Conservation (phyloP, 2,888 invertebrate species). For the Hymenopus coronatus region DNA sequence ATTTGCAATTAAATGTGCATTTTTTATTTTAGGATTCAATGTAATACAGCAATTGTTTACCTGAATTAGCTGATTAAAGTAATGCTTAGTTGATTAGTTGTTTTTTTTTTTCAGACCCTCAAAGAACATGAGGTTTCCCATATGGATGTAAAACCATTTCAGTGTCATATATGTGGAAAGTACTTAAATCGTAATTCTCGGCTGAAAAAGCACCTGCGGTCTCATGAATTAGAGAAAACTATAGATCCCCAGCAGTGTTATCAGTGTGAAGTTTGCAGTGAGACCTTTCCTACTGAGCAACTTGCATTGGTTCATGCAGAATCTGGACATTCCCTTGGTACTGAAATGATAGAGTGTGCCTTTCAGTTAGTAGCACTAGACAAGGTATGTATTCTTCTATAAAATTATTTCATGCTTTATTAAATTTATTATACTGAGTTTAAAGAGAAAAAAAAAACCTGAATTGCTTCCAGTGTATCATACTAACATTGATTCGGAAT, state of each 20-base stretch:
- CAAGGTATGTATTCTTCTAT: not conserved
- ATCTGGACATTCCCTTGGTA: not conserved
- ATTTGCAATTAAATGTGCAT: too few species aligned
- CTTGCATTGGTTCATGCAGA: not conserved
- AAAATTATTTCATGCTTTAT: not conserved
- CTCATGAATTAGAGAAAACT: slow-evolving; percentile 49
- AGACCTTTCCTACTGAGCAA: slow-evolving; percentile 31
- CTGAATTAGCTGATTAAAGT: too few species aligned
- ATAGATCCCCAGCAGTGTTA: slow-evolving; percentile 31
- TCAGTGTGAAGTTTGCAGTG: slow-evolving; percentile 41
- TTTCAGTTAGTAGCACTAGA: not conserved
- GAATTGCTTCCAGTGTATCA: too few species aligned
- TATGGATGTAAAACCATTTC: slow-evolving; percentile 54
- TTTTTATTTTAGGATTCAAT: too few species aligned
- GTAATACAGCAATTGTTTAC: too few species aligned
- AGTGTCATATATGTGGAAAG: slow-evolving; percentile 56
- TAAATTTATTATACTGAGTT: too few species aligned
- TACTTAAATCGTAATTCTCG: slow-evolving; percentile 54
- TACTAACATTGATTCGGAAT: too few species aligned
- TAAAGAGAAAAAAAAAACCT: too few species aligned
- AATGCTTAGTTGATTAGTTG: too few species aligned
- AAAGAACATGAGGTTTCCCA: slow-evolving; percentile 56
- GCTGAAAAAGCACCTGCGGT: slow-evolving; percentile 53
- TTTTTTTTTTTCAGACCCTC: slow-evolving; percentile 46
- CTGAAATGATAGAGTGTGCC: not conserved